A percentile compares a stretch with the other conserved stretches of the same genome.
Evolutionary conservation across 2,888 invertebrate species (phyloP).

Genomic region (Nasonovia ribisnigri): DNA sequence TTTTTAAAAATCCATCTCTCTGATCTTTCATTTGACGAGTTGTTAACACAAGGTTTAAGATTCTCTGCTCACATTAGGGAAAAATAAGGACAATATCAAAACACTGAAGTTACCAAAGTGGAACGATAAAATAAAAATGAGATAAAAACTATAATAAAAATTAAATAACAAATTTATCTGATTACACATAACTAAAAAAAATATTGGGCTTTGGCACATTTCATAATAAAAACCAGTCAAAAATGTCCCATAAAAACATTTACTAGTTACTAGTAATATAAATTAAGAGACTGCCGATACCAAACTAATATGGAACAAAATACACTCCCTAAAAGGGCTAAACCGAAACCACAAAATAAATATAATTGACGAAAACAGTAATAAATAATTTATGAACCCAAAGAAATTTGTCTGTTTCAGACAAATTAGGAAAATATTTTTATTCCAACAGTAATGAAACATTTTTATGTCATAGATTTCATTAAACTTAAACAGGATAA

Average conservation of each 20-base stretch:
- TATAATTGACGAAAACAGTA: not conserved
- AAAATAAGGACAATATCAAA: not conserved
- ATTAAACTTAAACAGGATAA: not conserved
- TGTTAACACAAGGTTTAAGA: not conserved
- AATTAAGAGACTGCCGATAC: not conserved
- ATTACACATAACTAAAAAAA: not conserved
- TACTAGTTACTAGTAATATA: not conserved
- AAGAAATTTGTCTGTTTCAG: too few relatives aligned
- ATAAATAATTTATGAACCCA: not conserved
- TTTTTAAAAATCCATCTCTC: too few relatives aligned
- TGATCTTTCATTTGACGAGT: not conserved
- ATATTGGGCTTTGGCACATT: not conserved
- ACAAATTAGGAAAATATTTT: not conserved
- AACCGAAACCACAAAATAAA: not conserved
- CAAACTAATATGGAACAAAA: not conserved
- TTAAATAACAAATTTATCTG: too few relatives aligned
- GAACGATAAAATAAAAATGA: not conserved
- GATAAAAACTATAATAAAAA: not conserved
- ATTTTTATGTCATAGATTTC: not conserved
- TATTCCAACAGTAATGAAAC: not conserved
- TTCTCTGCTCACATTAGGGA: not conserved
- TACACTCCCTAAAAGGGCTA: not conserved
- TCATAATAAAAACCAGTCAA: not conserved
- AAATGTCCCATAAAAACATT: not conserved
- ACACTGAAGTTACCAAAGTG: not conserved